These are phyloP conservation scores for Arrhamphus sclerolepis DNA, from an alignment of 2,797 vertebrate genomes.

Conservation along the genomic window DNA sequence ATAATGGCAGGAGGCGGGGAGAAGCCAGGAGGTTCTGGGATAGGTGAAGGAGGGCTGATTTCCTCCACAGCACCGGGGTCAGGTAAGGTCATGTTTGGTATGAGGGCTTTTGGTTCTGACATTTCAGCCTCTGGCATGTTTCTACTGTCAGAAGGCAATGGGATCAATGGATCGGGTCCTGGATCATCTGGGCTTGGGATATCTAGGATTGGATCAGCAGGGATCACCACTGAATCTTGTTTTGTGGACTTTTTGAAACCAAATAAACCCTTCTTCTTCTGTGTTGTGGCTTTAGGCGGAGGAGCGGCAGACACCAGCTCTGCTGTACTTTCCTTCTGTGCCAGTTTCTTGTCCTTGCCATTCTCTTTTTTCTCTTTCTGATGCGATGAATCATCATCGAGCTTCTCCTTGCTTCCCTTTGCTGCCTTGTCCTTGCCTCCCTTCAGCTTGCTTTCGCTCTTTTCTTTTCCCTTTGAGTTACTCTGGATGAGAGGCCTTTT, in stretches of 20 bases:
- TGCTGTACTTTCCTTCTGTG: conserved; percentile 14
- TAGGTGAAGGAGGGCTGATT: not conserved
- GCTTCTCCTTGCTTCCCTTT: conserved; percentile 51
- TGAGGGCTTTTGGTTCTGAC: conserved; percentile 10
- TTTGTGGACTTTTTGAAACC: conserved; percentile 58
- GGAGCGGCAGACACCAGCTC: conserved; percentile 55
- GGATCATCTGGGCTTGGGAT: conserved; percentile 7
- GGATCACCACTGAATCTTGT: conserved; percentile 5
- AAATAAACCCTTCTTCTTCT: conserved; percentile 63
- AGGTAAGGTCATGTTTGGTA: conserved; percentile 23
- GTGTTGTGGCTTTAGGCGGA: conserved; percentile 46
- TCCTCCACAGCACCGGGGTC: conserved; percentile 17
- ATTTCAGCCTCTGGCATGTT: not conserved
- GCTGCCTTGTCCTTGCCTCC: conserved; percentile 40
- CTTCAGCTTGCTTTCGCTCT: conserved; percentile 52
- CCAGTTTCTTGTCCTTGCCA: conserved; percentile 53
- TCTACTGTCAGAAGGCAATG: conserved; percentile 24
- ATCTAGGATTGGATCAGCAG: conserved; percentile 53
- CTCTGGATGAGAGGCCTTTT: conserved; percentile 47
- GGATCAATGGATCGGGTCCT: conserved; percentile 50
- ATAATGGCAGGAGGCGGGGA: conserved; percentile 37
- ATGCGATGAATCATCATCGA: not conserved
- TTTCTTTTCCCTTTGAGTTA: conserved; percentile 47
- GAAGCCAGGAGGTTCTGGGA: conserved; percentile 23
- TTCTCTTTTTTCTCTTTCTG: conserved; percentile 67